phyloP scores from a whole-genome alignment of 2,113 vertebrate species.

The Isurus oxyrinchus region DNA sequence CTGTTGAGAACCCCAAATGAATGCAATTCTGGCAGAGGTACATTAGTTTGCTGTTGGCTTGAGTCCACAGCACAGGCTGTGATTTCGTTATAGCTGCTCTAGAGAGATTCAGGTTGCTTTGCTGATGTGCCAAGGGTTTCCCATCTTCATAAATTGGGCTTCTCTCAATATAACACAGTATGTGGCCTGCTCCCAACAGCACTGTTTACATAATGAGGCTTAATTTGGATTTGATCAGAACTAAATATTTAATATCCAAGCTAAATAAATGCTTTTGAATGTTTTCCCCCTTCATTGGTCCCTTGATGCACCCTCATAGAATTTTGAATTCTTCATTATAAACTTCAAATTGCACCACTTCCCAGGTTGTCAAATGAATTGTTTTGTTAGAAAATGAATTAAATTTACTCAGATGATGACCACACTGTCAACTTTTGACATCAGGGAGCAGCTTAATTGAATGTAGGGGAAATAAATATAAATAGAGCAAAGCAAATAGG shows the following conservation, averaged over 20 bases:
- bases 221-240: neutral
- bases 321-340: neutral
- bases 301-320: neutral
- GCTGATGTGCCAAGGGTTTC: constrained; percentile 1
- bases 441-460: neutral
- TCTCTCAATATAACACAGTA: neutral
- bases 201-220: constrained; percentile 16
- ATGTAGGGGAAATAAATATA: neutral
- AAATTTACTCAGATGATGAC: neutral
- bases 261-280: neutral
- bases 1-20: neutral
- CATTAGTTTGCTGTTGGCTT: neutral
- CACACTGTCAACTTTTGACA: neutral
- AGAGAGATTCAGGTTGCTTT: neutral
- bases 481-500: neutral
- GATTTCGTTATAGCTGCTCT: neutral
- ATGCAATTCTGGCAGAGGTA: neutral
- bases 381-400: neutral
- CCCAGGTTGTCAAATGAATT: neutral
- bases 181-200: neutral
- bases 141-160: neutral
- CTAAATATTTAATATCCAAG: constrained; percentile 19
- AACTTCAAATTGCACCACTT: neutral
- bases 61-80: neutral
- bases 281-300: neutral